Evolutionary conservation across 2,888 invertebrate species (phyloP).

Genomic region (Chalcosyrphus nemorum): DNA sequence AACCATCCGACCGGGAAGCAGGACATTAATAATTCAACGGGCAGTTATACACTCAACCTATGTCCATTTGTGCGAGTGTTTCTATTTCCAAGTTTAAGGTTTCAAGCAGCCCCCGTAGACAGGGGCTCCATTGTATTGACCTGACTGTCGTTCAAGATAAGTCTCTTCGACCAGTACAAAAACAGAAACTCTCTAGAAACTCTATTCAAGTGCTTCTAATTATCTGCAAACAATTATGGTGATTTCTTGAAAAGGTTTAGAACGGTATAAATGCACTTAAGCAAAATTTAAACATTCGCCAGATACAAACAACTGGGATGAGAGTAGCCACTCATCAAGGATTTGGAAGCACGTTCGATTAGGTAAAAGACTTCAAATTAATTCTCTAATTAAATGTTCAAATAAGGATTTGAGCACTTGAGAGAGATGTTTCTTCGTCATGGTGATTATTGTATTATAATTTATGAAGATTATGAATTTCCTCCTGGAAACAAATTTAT

Average conservation of each 20-base stretch:
- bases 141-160: conserved; percentile 41
- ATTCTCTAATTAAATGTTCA: conserved; percentile 44
- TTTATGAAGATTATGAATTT: too few relatives aligned
- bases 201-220: conserved; percentile 25
- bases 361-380: neutral
- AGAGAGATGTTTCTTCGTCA: neutral
- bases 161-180: neutral
- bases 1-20: conserved; percentile 52
- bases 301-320: neutral
- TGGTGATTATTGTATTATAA: neutral
- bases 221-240: conserved; percentile 41
- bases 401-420: conserved; percentile 1
- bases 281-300: conserved; percentile 11
- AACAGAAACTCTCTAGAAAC: neutral
- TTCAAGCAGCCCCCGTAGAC: conserved; percentile 38
- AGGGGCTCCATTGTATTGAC: conserved; percentile 22
- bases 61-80: conserved; percentile 33
- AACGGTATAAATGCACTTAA: neutral
- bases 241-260: neutral
- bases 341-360: neutral
- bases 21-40: conserved; percentile 60
- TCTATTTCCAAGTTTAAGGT: conserved; percentile 68
- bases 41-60: conserved; percentile 43
- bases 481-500: too few relatives aligned
- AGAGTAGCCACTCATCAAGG: neutral